phyloP scores from a whole-genome alignment of 2,797 vertebrate species.

The Lerista edwardsae region DNA sequence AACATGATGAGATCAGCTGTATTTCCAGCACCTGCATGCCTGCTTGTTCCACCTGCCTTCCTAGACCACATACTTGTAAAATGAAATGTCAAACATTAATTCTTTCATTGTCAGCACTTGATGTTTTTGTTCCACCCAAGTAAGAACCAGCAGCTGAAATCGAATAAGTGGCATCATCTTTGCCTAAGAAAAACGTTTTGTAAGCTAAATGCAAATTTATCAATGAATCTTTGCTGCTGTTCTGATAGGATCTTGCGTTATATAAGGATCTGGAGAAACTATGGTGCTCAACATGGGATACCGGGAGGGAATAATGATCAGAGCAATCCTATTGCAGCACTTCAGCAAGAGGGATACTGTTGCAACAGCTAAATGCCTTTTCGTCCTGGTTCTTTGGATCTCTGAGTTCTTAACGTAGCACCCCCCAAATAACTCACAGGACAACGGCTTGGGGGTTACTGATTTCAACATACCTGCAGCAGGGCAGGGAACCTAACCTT shows the following conservation, averaged over 20 bases:
- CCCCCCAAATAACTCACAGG: too few relatives aligned
- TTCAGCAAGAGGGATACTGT: neutral
- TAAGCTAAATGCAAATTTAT: neutral
- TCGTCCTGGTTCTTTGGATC: neutral
- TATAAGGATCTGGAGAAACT: neutral
- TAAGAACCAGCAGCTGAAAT: conserved; percentile 19
- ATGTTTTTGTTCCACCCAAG: conserved; percentile 20
- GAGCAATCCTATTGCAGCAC: neutral
- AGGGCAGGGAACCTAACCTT: too few relatives aligned
- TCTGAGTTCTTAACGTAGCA: neutral
- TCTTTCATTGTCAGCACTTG: conserved; percentile 6
- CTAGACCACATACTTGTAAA: neutral
- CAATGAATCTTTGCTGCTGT: neutral
- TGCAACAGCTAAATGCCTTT: neutral
- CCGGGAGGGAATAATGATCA: neutral
- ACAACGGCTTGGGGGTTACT: too few relatives aligned
- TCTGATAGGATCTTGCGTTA: neutral
- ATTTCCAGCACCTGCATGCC: neutral
- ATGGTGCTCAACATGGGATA: rapidly evolving
- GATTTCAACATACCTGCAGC: too few relatives aligned
- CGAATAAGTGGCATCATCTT: conserved; percentile 25
- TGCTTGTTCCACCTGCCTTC: conserved; percentile 31
- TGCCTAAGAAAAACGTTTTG: neutral
- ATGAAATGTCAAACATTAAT: conserved; percentile 34
- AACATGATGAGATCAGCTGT: neutral